phyloP scores from a whole-genome alignment of 2,797 vertebrate genomes.

The Enoplosus armatus region DNA sequence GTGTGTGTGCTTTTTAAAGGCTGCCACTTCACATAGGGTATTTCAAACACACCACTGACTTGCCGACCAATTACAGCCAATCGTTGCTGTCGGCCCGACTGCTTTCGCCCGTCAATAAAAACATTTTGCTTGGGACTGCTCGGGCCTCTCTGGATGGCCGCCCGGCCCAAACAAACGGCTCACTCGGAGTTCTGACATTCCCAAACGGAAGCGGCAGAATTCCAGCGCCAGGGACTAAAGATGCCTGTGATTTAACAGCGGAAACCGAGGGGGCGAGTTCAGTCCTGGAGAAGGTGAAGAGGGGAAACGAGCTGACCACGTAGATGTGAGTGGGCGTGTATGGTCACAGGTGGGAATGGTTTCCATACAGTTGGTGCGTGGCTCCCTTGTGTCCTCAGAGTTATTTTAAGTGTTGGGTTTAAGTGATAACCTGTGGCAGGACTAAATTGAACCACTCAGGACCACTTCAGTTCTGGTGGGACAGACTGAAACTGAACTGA shows the following conservation, averaged over 20 bases:
- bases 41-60: constrained; percentile 82
- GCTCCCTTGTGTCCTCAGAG: constrained; percentile 33
- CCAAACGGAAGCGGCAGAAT: constrained; percentile 68
- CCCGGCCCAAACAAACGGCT: constrained; percentile 65
- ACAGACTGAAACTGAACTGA: constrained; percentile 41
- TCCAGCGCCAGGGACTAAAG: constrained; percentile 59
- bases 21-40: constrained; percentile 82
- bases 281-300: constrained; percentile 37
- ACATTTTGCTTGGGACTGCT: constrained; percentile 79
- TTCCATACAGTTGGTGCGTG: constrained; percentile 44
- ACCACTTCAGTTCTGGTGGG: constrained; percentile 33
- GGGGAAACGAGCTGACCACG: constrained; percentile 40
- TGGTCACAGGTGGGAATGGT: constrained; percentile 52
- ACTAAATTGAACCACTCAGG: constrained; percentile 26
- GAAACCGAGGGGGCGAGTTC: constrained; percentile 65
- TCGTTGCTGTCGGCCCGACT: constrained; percentile 78
- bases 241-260: constrained; percentile 63
- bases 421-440: constrained; percentile 42
- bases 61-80: constrained; percentile 83
- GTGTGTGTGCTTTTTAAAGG: constrained; percentile 65
- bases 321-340: constrained; percentile 50
- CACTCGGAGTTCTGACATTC: constrained; percentile 63
- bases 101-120: constrained; percentile 85
- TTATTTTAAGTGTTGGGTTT: constrained; percentile 47
- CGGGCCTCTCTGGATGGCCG: constrained; percentile 64